These are phyloP conservation scores for Hiodon tergisus DNA, from an alignment of 2,113 vertebrate species.

Conservation along the genomic window DNA sequence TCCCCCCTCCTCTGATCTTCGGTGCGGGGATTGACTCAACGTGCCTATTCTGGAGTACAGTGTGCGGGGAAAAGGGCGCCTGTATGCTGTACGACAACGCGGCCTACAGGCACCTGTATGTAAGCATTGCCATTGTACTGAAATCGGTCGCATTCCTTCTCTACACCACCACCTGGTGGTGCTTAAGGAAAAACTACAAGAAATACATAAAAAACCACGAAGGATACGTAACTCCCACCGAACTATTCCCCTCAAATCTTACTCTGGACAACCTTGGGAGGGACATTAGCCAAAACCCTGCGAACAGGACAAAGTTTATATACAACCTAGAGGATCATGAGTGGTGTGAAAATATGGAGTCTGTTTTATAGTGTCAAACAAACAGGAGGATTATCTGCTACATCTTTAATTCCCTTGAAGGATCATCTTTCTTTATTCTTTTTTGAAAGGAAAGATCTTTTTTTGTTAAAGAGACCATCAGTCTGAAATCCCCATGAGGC, in stretches of 20 bases:
- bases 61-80: constrained; percentile 60
- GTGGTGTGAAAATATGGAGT: constrained; percentile 62
- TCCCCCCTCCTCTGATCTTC: constrained; percentile 67
- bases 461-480: not conserved
- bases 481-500: constrained; percentile 2
- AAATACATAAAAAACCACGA: constrained; percentile 65
- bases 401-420: not conserved
- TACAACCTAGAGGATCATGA: constrained; percentile 64
- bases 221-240: constrained; percentile 60
- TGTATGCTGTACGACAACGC: constrained; percentile 67
- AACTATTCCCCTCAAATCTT: constrained; percentile 62
- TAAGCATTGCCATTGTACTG: constrained; percentile 65
- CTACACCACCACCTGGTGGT: constrained; percentile 64
- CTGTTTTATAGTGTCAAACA: constrained; percentile 53
- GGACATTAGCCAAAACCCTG: constrained; percentile 53
- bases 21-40: constrained; percentile 70
- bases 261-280: constrained; percentile 63
- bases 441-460: constrained; percentile 6
- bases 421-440: not conserved
- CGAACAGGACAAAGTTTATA: constrained; percentile 64
- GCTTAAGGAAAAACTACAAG: constrained; percentile 61
- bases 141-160: constrained; percentile 61
- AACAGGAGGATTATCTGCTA: not conserved
- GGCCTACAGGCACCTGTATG: constrained; percentile 65
- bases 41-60: constrained; percentile 64